Evolutionary conservation across 2,888 invertebrate genomes (phyloP).

Genomic region (Strigamia transsilvanica): DNA sequence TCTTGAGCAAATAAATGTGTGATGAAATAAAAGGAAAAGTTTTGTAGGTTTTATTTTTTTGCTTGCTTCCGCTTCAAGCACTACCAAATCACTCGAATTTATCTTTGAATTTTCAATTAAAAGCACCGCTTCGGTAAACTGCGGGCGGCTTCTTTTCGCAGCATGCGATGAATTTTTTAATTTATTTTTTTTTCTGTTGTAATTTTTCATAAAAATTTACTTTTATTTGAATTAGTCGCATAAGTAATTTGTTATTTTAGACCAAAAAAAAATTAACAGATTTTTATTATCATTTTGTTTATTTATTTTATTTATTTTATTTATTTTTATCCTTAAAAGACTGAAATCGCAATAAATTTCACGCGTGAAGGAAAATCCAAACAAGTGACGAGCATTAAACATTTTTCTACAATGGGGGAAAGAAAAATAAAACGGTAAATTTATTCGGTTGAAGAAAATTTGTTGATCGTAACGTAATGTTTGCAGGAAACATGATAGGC

Average conservation of each 20-base stretch:
- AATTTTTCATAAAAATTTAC: not conserved
- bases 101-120: not conserved
- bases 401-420: not conserved
- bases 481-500: slow-evolving; percentile 30
- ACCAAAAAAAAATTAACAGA: not conserved
- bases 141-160: not conserved
- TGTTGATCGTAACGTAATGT: not conserved
- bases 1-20: not conserved
- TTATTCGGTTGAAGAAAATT: slow-evolving; percentile 13
- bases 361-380: not conserved
- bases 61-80: not conserved
- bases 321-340: slow-evolving; percentile 5
- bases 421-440: slow-evolving; percentile 12
- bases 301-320: not conserved
- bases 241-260: not conserved
- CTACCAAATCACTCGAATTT: not conserved
- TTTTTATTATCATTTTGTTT: too few species aligned
- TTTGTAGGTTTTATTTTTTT: not conserved
- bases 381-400: not conserved
- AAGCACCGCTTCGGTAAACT: slow-evolving; percentile 11
- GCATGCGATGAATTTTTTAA: not conserved
- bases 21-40: not conserved
- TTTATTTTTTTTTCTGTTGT: not conserved
- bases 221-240: not conserved
- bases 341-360: slow-evolving; percentile 7